Percentiles rank a stretch among this genome's conserved stretches.
Evolutionary conservation across 1,140 invertebrate genomes (phyloP).

Genomic region (Pogonus chalceus): DNA sequence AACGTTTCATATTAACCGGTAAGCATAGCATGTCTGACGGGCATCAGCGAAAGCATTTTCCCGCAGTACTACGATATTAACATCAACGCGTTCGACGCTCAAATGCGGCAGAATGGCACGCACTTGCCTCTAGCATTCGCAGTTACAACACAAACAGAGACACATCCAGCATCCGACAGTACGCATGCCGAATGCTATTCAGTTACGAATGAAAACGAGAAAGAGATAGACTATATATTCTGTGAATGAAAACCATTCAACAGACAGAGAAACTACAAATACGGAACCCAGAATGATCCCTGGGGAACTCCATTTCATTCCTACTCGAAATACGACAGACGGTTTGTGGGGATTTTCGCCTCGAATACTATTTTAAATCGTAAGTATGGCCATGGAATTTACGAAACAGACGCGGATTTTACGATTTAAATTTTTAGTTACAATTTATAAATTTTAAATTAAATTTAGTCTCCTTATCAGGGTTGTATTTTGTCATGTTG

Average conservation of each 20-base stretch:
- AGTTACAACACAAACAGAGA: conserved; percentile 9
- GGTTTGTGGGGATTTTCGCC: conserved; percentile 18
- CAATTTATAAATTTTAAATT: too few species aligned
- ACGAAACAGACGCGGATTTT: too few species aligned
- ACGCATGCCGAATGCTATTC: conserved; percentile 24
- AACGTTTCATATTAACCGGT: too few species aligned
- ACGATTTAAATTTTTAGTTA: too few species aligned
- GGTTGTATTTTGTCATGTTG: too few species aligned
- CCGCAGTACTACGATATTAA: too few species aligned
- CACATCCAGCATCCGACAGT: conserved; percentile 23
- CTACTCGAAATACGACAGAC: conserved; percentile 19
- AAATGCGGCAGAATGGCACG: not conserved
- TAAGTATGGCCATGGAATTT: too few species aligned
- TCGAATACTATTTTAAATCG: too few species aligned
- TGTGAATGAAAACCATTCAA: conserved; percentile 21
- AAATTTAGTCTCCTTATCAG: too few species aligned
- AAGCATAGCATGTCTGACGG: not conserved
- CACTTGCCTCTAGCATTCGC: too few species aligned
- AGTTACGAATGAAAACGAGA: not conserved
- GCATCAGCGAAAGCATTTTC: not conserved
- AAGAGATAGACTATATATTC: not conserved
- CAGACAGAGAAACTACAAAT: conserved; percentile 19
- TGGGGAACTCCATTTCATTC: conserved; percentile 10
- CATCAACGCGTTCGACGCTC: not conserved
- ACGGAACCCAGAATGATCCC: not conserved